These are phyloP conservation scores for Hirtodrosophila duncani DNA, from an alignment of 2,888 invertebrate species.

Conservation along the genomic window DNA sequence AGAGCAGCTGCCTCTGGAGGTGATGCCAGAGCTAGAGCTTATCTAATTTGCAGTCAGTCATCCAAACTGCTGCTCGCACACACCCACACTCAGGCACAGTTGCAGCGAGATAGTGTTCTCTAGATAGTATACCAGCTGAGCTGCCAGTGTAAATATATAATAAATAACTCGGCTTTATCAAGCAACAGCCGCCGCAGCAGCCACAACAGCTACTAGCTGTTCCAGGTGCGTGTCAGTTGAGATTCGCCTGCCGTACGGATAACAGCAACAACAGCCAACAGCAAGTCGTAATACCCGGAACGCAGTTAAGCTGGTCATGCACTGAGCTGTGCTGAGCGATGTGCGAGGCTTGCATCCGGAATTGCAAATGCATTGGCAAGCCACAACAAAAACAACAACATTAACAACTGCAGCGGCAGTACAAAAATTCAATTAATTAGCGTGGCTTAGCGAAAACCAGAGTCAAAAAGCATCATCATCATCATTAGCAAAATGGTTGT, in stretches of 20 bases:
- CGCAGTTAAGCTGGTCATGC: no score
- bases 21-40: conserved; percentile 9
- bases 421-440: conserved; percentile 38
- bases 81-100: not conserved
- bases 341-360: no score
- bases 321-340: no score
- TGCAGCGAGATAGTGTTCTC: conserved; percentile 4
- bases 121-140: no score
- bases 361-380: no score
- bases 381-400: not conserved
- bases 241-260: conserved; percentile 32
- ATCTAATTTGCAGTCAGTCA: conserved; percentile 42
- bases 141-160: conserved; percentile 13
- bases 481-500: conserved; percentile 44
- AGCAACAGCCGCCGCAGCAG: conserved; percentile 18
- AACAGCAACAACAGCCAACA: not conserved
- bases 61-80: not conserved
- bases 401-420: not conserved
- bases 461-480: conserved; percentile 9
- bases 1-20: no score
- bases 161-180: conserved; percentile 32
- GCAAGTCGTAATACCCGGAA: conserved; percentile 13
- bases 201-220: conserved; percentile 21
- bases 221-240: conserved; percentile 47
- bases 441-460: conserved; percentile 25